These are phyloP conservation scores for Cryptotermes secundus DNA, from an alignment of 1,140 invertebrate species.

Conservation along the genomic window DNA sequence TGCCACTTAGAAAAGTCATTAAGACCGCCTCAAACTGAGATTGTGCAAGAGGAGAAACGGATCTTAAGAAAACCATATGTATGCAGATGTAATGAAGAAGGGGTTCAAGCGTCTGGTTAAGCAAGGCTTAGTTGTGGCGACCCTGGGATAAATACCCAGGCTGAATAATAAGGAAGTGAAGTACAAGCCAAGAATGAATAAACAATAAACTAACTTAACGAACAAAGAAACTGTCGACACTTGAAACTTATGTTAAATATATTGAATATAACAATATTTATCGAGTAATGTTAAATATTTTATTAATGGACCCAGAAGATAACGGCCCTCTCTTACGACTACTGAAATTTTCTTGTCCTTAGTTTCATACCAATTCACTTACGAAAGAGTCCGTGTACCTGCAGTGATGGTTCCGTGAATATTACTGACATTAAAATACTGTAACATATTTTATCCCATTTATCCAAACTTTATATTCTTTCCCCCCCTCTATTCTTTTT, in stretches of 20 bases:
- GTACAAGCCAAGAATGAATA: slow-evolving; percentile 16
- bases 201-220: not conserved
- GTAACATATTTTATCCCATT: too few species aligned
- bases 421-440: too few species aligned
- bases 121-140: not conserved
- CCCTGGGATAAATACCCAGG: not conserved
- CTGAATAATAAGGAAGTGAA: slow-evolving; percentile 5
- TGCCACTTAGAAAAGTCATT: slow-evolving; percentile 19
- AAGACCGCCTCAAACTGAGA: slow-evolving; percentile 14
- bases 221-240: not conserved
- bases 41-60: not conserved
- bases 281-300: too few species aligned
- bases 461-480: too few species aligned
- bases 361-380: too few species aligned
- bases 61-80: slow-evolving; percentile 20
- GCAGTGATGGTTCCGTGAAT: too few species aligned
- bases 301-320: too few species aligned
- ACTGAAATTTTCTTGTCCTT: too few species aligned
- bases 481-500: too few species aligned
- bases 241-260: not conserved
- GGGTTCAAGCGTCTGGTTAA: not conserved
- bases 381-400: too few species aligned
- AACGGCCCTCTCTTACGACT: too few species aligned
- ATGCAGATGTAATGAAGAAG: slow-evolving; percentile 16
- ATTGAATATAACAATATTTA: too few species aligned